Conservation (phyloP, 1,140 invertebrate genomes). For the Macrotrachela quadricornifera region DNA sequence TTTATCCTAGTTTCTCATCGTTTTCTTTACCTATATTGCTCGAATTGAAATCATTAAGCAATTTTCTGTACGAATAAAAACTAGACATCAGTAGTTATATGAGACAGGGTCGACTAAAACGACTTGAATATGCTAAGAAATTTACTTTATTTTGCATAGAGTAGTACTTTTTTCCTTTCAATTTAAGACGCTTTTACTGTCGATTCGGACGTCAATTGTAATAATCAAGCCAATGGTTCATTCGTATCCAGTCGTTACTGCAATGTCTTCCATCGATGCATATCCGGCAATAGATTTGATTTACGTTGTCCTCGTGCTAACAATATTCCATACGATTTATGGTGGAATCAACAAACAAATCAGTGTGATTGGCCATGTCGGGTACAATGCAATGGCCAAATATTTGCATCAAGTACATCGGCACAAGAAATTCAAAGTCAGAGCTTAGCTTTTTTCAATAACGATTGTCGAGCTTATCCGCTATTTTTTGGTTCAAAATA, state of each 20-base stretch:
- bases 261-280: slow-evolving; percentile 6
- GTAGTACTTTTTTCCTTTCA: too few species aligned
- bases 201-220: background rate
- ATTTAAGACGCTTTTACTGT: too few species aligned
- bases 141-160: too few species aligned
- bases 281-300: background rate
- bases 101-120: too few species aligned
- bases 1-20: too few species aligned
- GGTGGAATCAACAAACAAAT: slow-evolving; percentile 7
- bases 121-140: too few species aligned
- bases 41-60: too few species aligned
- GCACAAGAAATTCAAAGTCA: background rate
- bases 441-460: background rate
- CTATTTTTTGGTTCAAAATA: too few species aligned
- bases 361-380: slow-evolving; percentile 8
- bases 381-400: background rate
- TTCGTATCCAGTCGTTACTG: slow-evolving; percentile 6
- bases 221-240: background rate
- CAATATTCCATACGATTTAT: slow-evolving; percentile 5
- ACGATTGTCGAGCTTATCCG: background rate
- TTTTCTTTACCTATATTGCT: too few species aligned
- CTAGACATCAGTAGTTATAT: too few species aligned
- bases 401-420: background rate
- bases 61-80: too few species aligned
- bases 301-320: slow-evolving; percentile 6